Evolutionary conservation across 2,797 vertebrate genomes (phyloP).

Genomic region (Acestrorhynchus altus): DNA sequence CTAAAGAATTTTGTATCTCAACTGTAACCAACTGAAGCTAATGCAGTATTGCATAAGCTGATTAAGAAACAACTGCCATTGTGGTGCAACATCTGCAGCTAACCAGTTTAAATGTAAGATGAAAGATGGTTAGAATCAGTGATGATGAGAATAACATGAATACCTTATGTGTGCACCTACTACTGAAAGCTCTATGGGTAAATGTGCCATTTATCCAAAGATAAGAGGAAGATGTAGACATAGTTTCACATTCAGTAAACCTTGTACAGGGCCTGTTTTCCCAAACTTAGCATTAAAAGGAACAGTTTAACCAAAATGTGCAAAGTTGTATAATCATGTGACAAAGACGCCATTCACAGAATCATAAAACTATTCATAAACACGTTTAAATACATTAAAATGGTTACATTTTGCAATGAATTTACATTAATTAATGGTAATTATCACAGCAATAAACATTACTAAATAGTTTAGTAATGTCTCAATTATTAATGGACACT

Average conservation of each 20-base stretch:
- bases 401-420: too few species aligned
- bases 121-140: neutral
- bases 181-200: neutral
- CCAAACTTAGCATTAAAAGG: neutral
- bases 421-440: too few species aligned
- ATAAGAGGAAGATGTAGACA: neutral
- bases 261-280: neutral
- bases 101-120: neutral
- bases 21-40: neutral
- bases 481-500: too few species aligned
- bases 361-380: neutral
- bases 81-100: neutral
- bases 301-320: neutral
- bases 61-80: neutral
- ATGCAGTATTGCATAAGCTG: too few species aligned
- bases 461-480: too few species aligned
- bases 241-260: neutral
- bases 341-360: neutral
- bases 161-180: too few species aligned
- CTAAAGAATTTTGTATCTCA: too few species aligned
- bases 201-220: too few species aligned
- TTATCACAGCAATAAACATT: too few species aligned
- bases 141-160: too few species aligned
- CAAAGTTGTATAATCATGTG: neutral
- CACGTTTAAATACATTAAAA: neutral